Conservation (phyloP, 2,888 invertebrate species). For the Actias luna region DNA sequence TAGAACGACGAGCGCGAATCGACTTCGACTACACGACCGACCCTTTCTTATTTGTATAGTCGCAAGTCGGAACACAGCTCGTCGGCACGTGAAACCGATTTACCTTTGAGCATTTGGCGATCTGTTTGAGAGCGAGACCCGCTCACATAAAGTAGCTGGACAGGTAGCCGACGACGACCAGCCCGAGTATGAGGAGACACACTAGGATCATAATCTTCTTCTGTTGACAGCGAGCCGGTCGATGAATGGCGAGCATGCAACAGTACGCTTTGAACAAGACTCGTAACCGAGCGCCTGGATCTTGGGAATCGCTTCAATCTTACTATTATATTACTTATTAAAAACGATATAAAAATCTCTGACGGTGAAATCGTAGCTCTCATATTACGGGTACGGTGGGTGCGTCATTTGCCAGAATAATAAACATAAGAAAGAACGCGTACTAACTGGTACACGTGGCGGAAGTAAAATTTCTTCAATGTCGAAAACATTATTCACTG, state of each 20-base stretch:
- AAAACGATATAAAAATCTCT: neutral
- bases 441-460: neutral
- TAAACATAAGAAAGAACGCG: neutral
- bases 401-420: conserved; percentile 73
- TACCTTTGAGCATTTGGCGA: conserved; percentile 74
- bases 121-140: conserved; percentile 37
- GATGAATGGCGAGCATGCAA: conserved; percentile 60
- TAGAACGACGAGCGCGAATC: conserved; percentile 52
- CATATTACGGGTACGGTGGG: conserved; percentile 37
- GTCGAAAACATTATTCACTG: neutral
- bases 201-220: conserved; percentile 96
- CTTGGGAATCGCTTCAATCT: conserved; percentile 37
- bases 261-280: conserved; percentile 70
- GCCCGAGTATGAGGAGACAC: conserved; percentile 92
- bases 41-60: neutral
- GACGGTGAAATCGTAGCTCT: conserved; percentile 15
- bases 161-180: conserved; percentile 88
- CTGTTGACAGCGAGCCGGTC: conserved; percentile 78
- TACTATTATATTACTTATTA: conserved; percentile 21
- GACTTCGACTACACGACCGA: conserved; percentile 26
- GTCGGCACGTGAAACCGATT: conserved; percentile 24
- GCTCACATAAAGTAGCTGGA: conserved; percentile 83
- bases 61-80: conserved; percentile 21
- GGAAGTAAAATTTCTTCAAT: neutral
- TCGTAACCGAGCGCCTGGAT: conserved; percentile 37